Base-by-base conservation (phyloP, 1,140 invertebrate species). In the Dendroctonus ponderosae region DNA sequence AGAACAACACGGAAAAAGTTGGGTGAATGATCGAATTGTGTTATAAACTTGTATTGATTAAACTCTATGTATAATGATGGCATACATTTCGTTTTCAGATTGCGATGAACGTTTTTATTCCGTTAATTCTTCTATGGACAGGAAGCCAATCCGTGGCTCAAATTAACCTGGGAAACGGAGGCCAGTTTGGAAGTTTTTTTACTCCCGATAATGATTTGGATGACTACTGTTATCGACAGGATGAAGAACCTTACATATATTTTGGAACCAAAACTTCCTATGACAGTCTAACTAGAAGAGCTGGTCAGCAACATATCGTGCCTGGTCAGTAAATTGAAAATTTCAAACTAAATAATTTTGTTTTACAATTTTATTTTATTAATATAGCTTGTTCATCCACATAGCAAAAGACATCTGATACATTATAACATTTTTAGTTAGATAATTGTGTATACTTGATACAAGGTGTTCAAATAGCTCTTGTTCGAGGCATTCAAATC, bases 241-340 rank as follows among this genome's bases (percentile, higher is more conserved):
- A 87, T 62, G 78, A 80, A n/a, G 80, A 86, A 48, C 85, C 85
- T 0, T 81, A 83, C 66, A 77, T 85, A 7, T 80, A 83, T n/a
- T 87, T 87, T 72, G 83, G 81, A 7, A 84, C 84, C 2, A 88
- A 87, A 76, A 87, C 86, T 0, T 83, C 86, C 5, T 89, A 89
- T 74, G 81, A 85, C 70, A 85, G 85, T 70, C 80, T 83, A 26
- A 83, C 82, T 70, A 79, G 81, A 56, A 78, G 76, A 62, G 78
- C 80, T 42, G 78, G 78, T 11, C 82, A 78, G 63, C 78, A 82
- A 53, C 83, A 85, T 66, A 80, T 80, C 58, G 80, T 87, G 56
- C 82, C 83, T 63, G 80, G 85, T 83, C 0, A 43, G 14, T 26
- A 15, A 15, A 53, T n/a, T 38, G 40, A 56, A 38, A 54, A 38